Percentiles rank a stretch among this genome's conserved stretches.
Conservation (phyloP, 1,140 invertebrate genomes). For the Platyura marginata region DNA sequence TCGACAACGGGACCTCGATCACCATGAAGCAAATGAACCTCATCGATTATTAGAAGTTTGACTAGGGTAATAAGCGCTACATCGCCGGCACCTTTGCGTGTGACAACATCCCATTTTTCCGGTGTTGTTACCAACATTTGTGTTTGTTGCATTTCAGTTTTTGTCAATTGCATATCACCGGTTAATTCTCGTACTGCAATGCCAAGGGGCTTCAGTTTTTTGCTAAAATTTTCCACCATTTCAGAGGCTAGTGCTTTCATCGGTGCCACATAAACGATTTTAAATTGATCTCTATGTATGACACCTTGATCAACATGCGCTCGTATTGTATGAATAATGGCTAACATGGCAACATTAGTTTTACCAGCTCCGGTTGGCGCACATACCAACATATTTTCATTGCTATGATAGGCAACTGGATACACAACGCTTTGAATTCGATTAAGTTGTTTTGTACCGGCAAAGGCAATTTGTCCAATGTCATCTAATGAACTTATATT, state of each 20-base stretch:
- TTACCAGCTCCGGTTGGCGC: conserved; percentile 95
- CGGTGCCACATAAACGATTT: conserved; percentile 97
- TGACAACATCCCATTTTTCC: conserved; percentile 99
- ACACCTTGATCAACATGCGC: conserved; percentile 61
- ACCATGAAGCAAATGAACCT: conserved; percentile 94
- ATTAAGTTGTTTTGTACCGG: conserved; percentile 73
- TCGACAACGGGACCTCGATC: conserved; percentile 96
- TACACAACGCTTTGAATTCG: conserved; percentile 93
- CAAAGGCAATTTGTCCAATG: conserved; percentile 72
- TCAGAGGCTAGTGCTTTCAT: conserved; percentile 99
- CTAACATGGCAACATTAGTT: conserved; percentile 93
- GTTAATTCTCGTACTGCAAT: conserved; percentile 83
- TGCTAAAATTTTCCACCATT: conserved; percentile 91
- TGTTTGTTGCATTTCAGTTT: conserved; percentile 84
- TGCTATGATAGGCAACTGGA: conserved; percentile 85
- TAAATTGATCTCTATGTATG: conserved; percentile 84
- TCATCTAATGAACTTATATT: conserved; percentile 58
- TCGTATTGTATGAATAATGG: conserved; percentile 77
- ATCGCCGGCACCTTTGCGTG: conserved; percentile 81
- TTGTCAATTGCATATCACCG: conserved; percentile 95
- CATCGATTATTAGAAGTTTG: conserved; percentile 92
- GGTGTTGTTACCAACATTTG: conserved; percentile 98
- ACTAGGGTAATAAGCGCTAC: conserved; percentile 80
- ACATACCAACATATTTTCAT: conserved; percentile 93
- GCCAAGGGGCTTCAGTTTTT: conserved; percentile 47